Conservation (phyloP, 2,888 invertebrate species). For the Andrena marginata region DNA sequence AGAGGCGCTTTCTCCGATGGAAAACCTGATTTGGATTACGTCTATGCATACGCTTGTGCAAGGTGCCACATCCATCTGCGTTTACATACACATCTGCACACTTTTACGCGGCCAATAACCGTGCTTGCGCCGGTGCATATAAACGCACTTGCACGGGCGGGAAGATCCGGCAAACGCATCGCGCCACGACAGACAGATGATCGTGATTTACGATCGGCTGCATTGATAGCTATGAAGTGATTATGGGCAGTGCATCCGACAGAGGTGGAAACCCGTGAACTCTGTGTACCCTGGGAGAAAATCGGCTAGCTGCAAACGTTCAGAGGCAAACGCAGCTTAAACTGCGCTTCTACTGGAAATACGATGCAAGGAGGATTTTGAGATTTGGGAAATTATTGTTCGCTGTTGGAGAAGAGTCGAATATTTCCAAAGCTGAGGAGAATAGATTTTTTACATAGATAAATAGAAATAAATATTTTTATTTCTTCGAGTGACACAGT, state of each 20-base stretch:
- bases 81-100: slow-evolving; percentile 6
- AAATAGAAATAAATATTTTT: too few relatives aligned
- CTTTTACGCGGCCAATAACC: slow-evolving; percentile 27
- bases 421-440: too few relatives aligned
- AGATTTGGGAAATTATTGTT: too few relatives aligned
- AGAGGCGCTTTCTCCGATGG: slow-evolving; percentile 72
- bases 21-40: slow-evolving; percentile 71
- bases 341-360: not conserved
- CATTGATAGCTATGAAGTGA: slow-evolving; percentile 15
- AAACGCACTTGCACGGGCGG: slow-evolving; percentile 1
- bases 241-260: not conserved
- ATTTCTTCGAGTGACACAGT: too few relatives aligned
- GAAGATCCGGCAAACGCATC: slow-evolving; percentile 19
- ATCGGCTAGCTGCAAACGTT: not conserved
- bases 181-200: slow-evolving; percentile 10
- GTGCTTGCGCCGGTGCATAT: slow-evolving; percentile 5
- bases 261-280: not conserved
- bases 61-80: slow-evolving; percentile 53
- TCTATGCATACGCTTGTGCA: slow-evolving; percentile 59
- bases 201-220: slow-evolving; percentile 39
- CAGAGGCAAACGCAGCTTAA: not conserved
- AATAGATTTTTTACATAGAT: too few relatives aligned
- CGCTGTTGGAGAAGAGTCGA: too few relatives aligned
- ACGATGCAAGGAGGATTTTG: not conserved
- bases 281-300: not conserved